These are phyloP conservation scores for Bombus pascuorum DNA, from an alignment of 1,140 invertebrate genomes.

Conservation along the genomic window DNA sequence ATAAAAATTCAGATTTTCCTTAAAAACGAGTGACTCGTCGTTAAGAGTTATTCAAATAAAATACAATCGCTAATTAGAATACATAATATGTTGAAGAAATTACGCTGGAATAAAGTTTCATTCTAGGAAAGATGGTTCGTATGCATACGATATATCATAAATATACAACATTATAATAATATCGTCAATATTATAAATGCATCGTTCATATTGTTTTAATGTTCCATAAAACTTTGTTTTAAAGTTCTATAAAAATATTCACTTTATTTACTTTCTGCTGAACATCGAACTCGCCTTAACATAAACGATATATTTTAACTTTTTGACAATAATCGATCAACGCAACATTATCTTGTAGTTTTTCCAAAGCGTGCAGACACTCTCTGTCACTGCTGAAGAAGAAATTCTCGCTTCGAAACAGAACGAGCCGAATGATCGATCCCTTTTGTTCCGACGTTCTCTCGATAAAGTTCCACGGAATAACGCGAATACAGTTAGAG, in stretches of 20 bases:
- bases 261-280: background rate
- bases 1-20: no score
- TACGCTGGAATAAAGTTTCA: no score
- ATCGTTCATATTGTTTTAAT: no score
- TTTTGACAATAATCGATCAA: background rate
- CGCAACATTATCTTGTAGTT: background rate
- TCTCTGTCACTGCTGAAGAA: constrained; percentile 45
- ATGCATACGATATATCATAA: no score
- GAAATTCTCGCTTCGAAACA: constrained; percentile 43
- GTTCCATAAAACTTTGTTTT: no score
- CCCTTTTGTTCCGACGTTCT: constrained; percentile 46
- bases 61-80: background rate
- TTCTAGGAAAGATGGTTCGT: no score
- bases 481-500: constrained; percentile 19
- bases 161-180: no score
- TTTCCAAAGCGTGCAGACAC: constrained; percentile 34
- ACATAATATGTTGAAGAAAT: no score
- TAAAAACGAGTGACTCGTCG: no score
- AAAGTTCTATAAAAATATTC: no score
- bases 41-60: background rate
- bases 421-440: constrained; percentile 55
- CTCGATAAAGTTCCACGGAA: constrained; percentile 28
- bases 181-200: no score
- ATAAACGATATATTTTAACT: background rate
- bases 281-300: background rate